phyloP scores from a whole-genome alignment of 2,888 invertebrate genomes.

The Amphipyra berbera region DNA sequence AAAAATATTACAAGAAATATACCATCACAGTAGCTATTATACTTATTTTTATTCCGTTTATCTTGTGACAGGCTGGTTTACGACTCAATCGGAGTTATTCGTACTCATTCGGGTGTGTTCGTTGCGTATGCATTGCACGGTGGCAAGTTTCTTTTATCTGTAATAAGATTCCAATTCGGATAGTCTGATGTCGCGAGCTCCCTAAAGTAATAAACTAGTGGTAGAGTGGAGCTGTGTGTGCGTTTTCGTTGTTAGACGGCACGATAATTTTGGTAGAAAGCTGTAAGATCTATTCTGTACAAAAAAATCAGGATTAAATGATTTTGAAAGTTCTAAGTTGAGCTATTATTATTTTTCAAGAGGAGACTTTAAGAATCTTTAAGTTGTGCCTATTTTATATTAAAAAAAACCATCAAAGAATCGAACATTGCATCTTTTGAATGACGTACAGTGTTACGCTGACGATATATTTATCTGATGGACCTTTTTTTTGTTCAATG shows the following conservation, averaged over 20 bases:
- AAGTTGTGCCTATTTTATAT: no score
- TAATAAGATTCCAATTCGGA: conserved; percentile 87
- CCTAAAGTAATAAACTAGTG: conserved; percentile 87
- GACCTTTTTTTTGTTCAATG: no score
- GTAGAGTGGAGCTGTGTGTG: conserved; percentile 62
- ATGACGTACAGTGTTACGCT: no score
- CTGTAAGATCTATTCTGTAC: no score
- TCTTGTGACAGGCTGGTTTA: conserved; percentile 71
- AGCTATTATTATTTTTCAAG: no score
- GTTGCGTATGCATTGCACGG: conserved; percentile 83
- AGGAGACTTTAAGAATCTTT: no score
- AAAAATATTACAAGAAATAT: conserved; percentile 48
- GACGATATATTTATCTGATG: no score
- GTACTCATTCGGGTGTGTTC: conserved; percentile 60
- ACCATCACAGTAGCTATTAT: conserved; percentile 58
- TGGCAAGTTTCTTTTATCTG: conserved; percentile 86
- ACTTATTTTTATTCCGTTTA: conserved; percentile 69
- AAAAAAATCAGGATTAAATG: no score
- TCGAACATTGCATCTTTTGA: no score
- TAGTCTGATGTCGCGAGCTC: conserved; percentile 78
- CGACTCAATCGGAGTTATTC: conserved; percentile 63
- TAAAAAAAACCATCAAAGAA: no score
- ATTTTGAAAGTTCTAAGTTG: no score
- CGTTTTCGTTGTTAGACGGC: conserved; percentile 68
- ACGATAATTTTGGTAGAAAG: conserved; percentile 39